Conservation (phyloP, 2,113 vertebrate genomes). For the Scolopax mira region DNA sequence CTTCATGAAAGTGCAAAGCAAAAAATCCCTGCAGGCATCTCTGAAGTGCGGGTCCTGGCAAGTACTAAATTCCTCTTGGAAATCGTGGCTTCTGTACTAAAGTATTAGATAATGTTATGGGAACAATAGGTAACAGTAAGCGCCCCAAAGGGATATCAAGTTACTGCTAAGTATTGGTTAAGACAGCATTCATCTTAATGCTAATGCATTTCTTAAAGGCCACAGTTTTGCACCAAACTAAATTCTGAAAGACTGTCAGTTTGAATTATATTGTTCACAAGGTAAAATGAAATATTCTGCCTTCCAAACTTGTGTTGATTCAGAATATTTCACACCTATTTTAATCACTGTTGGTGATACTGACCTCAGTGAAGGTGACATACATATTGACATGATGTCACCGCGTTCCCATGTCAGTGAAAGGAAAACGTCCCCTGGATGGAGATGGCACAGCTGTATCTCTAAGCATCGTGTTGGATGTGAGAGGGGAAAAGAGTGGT, state of each 20-base stretch:
- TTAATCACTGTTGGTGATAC: not conserved
- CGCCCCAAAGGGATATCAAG: slow-evolving; percentile 52
- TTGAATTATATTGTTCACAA: slow-evolving; percentile 17
- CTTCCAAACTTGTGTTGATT: slow-evolving; percentile 22
- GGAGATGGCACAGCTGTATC: not conserved
- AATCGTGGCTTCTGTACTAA: not conserved
- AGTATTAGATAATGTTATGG: slow-evolving; percentile 26
- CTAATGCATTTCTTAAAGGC: slow-evolving; percentile 29
- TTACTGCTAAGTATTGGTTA: not conserved
- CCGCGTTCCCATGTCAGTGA: not conserved
- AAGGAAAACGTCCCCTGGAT: not conserved
- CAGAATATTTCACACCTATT: not conserved
- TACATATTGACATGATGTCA: not conserved
- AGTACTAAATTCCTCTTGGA: not conserved
- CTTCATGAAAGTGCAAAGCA: not conserved
- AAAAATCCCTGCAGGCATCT: not conserved
- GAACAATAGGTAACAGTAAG: slow-evolving; percentile 10
- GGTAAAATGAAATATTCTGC: slow-evolving; percentile 10
- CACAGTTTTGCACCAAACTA: not conserved
- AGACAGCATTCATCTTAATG: slow-evolving; percentile 62
- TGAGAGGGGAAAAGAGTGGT: not conserved
- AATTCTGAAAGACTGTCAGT: slow-evolving; percentile 45
- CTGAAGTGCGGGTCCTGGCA: slow-evolving; percentile 1
- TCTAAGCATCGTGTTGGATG: not conserved
- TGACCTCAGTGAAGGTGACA: not conserved